Conservation (phyloP, 2,797 vertebrate genomes). For the Australoheros facetus region DNA sequence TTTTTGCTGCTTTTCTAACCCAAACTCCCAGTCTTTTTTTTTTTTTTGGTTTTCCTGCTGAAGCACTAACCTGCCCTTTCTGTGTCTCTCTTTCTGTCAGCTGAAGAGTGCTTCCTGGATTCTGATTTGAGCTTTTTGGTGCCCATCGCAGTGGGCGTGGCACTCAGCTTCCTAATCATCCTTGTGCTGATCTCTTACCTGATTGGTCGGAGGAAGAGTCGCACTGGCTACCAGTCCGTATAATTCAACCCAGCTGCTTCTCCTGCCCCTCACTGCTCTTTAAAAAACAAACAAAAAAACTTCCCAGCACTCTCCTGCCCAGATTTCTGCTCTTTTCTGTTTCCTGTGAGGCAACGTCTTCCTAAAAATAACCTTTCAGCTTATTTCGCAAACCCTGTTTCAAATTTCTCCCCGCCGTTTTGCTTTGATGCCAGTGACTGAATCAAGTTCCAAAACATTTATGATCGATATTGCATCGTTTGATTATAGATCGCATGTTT, state of each 20-base stretch:
- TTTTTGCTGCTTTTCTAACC: not conserved
- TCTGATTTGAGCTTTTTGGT: slow-evolving; percentile 99
- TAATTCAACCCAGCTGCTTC: slow-evolving; percentile 74
- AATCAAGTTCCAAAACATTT: slow-evolving; percentile 60
- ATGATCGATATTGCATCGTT: slow-evolving; percentile 56
- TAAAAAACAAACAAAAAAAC: not conserved
- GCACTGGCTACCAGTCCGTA: slow-evolving; percentile 95
- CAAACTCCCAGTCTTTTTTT: not conserved
- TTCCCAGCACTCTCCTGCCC: slow-evolving; percentile 23
- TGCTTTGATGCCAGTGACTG: slow-evolving; percentile 61
- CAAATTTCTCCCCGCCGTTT: slow-evolving; percentile 26
- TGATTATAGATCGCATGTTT: slow-evolving; percentile 77
- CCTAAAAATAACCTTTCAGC: slow-evolving; percentile 32
- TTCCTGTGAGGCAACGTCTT: slow-evolving; percentile 3
- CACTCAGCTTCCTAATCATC: slow-evolving; percentile 95
- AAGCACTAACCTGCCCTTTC: slow-evolving; percentile 61
- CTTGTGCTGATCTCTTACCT: slow-evolving; percentile 96
- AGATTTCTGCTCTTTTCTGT: slow-evolving; percentile 19
- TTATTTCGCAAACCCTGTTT: slow-evolving; percentile 42
- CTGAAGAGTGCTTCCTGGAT: slow-evolving; percentile 96
- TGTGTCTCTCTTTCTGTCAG: slow-evolving; percentile 81
- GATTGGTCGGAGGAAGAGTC: slow-evolving; percentile 96
- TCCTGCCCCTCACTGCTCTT: slow-evolving; percentile 37
- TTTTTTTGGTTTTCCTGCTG: not conserved
- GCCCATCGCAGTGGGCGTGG: slow-evolving; percentile 92